Evolutionary conservation across 2,888 invertebrate genomes (phyloP), one percentile per base, ranked within the genome.

Genomic region (Gastrophysa polygoni): DNA sequence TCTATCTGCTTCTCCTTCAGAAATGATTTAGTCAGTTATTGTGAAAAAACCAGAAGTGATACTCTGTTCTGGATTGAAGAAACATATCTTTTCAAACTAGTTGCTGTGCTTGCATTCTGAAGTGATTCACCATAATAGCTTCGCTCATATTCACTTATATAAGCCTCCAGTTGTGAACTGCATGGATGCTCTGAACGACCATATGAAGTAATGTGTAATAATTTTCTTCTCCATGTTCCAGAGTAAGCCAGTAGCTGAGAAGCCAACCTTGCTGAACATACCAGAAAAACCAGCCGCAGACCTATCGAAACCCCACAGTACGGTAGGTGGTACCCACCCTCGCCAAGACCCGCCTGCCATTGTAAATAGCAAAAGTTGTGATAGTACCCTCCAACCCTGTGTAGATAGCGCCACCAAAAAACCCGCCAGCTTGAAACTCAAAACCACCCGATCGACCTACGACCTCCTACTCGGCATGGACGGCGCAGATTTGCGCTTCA

Each of bases 401-500:
- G 83, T 75, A 86, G 85, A 67, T 59, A 61, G 32, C 32, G 38
- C 14, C 38, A 14, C 38, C 38, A 63, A 65, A 67, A 81, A 85
- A 67, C 85, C 86, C 52, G 83, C 82, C 75, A 86, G 85, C 67
- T 81, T 88, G 58, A 83, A 85, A 48, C 82, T 86, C 16, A 83
- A 69, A 70, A 54, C 61, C 56, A 71, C 78, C 63, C 74, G 75
- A 61, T 73, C 73, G 52, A 89, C 89, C 34, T 93, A 89, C 75
- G 93, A 94, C 78, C 85, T 92, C 64, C 83, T 95, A 63, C 86
- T 89, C 17, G 90, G 90, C 52, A 84, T 94, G 81, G 93, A 94
- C 77, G 91, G 91, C 64, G 91, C 92, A n/a, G 95, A 95, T 81
- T 82, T 95, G 57, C 87, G 92, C 49, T 95, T 88, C 80, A 95